Conservation (phyloP, 2,797 vertebrate genomes). For the Capromys pilorides region DNA sequence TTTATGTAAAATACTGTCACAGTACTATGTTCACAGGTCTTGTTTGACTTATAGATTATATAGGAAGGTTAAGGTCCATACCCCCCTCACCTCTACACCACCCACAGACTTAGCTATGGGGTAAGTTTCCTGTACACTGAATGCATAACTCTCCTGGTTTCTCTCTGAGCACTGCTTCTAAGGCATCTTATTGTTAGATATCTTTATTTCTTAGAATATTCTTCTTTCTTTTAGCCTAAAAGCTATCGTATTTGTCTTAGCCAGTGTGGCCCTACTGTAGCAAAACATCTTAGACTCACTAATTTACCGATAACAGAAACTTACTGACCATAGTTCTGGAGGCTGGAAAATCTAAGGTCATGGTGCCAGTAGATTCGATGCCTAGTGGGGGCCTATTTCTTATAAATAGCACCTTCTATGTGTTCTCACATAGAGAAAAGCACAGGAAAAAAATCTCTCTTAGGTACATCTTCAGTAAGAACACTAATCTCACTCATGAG, state of each 20-base stretch:
- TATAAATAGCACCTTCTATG: neutral
- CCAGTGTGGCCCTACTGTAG: neutral
- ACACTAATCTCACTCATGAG: neutral
- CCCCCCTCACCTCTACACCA: neutral
- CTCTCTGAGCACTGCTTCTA: neutral
- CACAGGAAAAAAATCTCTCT: neutral
- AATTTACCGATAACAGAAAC: neutral
- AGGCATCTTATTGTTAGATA: neutral
- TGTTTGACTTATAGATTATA: neutral
- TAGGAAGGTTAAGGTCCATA: neutral
- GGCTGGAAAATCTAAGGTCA: neutral
- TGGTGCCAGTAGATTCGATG: neutral
- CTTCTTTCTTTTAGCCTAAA: constrained; percentile 15
- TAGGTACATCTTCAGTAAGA: neutral
- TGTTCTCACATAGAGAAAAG: neutral
- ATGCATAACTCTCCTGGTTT: neutral
- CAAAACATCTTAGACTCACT: neutral
- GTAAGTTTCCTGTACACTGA: neutral
- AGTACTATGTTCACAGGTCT: neutral
- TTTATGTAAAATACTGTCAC: neutral
- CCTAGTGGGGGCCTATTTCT: neutral
- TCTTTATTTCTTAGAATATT: neutral
- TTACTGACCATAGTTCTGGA: neutral
- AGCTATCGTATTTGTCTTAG: neutral
- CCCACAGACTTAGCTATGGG: neutral